Evolutionary conservation across 2,113 vertebrate genomes (phyloP).

Genomic region (Zosterops lateralis): DNA sequence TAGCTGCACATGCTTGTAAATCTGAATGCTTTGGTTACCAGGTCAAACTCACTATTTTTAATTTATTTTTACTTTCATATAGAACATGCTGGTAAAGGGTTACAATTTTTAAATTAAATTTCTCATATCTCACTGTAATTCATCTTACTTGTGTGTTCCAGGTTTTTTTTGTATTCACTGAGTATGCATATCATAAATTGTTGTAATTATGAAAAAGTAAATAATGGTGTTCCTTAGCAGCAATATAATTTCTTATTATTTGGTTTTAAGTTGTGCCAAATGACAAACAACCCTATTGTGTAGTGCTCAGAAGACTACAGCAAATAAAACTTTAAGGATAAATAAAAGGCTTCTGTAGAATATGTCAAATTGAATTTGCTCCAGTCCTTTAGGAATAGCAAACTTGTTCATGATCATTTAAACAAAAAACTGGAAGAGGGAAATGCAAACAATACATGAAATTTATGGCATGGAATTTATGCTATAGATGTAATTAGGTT

Average conservation of each 20-base stretch:
- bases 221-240: not conserved
- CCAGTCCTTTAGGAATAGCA: not conserved
- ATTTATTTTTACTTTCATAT: not conserved
- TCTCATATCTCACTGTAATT: not conserved
- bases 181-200: not conserved
- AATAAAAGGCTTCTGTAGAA: slow-evolving; percentile 33
- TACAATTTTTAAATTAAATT: not conserved
- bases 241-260: not conserved
- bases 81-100: not conserved
- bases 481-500: not conserved
- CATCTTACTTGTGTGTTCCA: not conserved
- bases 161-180: not conserved
- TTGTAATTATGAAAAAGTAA: not conserved
- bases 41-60: not conserved
- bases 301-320: not conserved
- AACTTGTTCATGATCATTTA: not conserved
- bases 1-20: not conserved
- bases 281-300: not conserved
- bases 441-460: not conserved
- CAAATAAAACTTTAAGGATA: slow-evolving; percentile 19
- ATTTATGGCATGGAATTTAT: not conserved
- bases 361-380: not conserved
- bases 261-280: not conserved
- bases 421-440: not conserved
- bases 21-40: not conserved